Conservation (phyloP, 2,797 vertebrate genomes). For the Sebastes nivosus region DNA sequence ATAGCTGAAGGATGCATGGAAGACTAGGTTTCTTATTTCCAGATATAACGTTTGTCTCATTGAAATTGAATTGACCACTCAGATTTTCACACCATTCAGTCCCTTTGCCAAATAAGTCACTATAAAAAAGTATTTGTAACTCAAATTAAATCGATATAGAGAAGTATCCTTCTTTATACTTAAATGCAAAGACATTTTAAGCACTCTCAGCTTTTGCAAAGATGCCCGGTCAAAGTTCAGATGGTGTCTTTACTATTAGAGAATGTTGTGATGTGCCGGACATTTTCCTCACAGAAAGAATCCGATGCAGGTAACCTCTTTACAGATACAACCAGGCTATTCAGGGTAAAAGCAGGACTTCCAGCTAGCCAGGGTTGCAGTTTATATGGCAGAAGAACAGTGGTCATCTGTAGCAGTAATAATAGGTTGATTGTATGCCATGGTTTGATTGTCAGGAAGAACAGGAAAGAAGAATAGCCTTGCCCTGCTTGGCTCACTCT, state of each 20-base stretch:
- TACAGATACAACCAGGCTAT: background rate
- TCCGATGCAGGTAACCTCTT: background rate
- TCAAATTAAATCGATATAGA: background rate
- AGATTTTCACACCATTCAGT: background rate
- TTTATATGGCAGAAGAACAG: constrained; percentile 24
- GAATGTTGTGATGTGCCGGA: background rate
- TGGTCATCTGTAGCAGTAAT: constrained; percentile 32
- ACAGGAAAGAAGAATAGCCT: constrained; percentile 39
- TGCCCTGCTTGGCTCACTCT: constrained; percentile 46
- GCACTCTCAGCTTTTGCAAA: background rate
- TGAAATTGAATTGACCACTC: background rate
- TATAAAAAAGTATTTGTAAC: background rate
- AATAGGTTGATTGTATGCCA: constrained; percentile 21
- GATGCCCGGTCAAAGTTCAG: background rate
- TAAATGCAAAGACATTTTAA: background rate
- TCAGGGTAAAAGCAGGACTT: background rate
- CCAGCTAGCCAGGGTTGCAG: background rate
- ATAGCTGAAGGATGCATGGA: background rate
- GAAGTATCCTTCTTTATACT: background rate
- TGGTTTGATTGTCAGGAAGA: constrained; percentile 45
- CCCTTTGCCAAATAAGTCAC: background rate
- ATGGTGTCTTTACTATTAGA: background rate
- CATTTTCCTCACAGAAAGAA: background rate
- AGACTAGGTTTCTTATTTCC: background rate
- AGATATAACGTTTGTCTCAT: background rate